Conservation (phyloP, 2,888 invertebrate species). For the Venustoraphidia nigricollis region DNA sequence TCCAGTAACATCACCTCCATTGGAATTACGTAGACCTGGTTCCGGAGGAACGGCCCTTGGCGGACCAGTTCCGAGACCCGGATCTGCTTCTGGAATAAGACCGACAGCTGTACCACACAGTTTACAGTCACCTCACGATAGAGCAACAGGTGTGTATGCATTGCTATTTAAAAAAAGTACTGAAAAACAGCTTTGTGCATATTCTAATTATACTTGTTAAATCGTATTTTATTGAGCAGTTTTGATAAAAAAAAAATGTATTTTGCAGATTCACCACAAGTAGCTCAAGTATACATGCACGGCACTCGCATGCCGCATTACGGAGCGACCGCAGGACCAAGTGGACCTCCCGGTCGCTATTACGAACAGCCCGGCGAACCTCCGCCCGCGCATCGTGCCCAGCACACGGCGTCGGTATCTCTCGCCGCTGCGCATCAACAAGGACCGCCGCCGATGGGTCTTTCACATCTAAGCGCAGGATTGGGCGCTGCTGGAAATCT, state of each 20-base stretch:
- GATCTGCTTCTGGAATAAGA: constrained; percentile 29
- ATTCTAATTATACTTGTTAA: constrained; percentile 1
- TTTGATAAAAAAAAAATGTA: constrained; percentile 1
- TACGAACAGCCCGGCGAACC: constrained; percentile 45
- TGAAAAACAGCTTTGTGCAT: background rate
- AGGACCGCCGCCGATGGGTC: constrained; percentile 22
- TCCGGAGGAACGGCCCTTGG: constrained; percentile 26
- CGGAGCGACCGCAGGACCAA: constrained; percentile 21
- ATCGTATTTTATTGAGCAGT: too few relatives aligned
- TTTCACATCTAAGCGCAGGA: constrained; percentile 22
- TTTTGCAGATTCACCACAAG: constrained; percentile 45
- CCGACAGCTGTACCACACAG: constrained; percentile 49
- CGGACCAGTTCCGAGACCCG: constrained; percentile 7
- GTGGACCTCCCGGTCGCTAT: constrained; percentile 27
- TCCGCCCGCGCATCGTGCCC: constrained; percentile 38
- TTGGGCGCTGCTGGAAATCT: constrained; percentile 28
- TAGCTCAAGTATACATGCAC: constrained; percentile 45
- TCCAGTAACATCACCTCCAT: constrained; percentile 38
- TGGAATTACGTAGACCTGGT: constrained; percentile 49
- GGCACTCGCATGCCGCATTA: constrained; percentile 32
- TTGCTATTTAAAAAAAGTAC: background rate
- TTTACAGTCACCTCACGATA: constrained; percentile 52
- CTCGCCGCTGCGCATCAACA: constrained; percentile 25
- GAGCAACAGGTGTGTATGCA: constrained; percentile 37
- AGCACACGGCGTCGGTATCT: constrained; percentile 25